These are phyloP conservation scores for Ctenicera cuprea DNA, from an alignment of 2,888 invertebrate genomes.

Conservation along the genomic window DNA sequence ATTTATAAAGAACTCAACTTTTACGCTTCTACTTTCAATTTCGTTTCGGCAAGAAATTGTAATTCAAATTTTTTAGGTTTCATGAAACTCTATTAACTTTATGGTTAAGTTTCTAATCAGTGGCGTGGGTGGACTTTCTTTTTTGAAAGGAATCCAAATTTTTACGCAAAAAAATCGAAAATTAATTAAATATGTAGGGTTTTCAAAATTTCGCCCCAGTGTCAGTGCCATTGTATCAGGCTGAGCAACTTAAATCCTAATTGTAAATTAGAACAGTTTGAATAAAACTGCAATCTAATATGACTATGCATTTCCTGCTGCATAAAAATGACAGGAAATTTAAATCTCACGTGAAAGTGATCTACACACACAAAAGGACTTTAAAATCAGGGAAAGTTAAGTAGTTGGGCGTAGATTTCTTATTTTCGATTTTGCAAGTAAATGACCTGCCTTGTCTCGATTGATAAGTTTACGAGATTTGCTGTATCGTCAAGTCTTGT, in stretches of 20 bases:
- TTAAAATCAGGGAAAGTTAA: constrained; percentile 24
- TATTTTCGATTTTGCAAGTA: constrained; percentile 7
- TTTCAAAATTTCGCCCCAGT: no score
- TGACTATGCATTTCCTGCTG: constrained; percentile 10
- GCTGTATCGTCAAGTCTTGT: constrained; percentile 4
- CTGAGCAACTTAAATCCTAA: no score
- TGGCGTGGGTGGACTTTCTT: no score
- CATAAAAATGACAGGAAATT: constrained; percentile 11
- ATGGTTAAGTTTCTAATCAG: no score
- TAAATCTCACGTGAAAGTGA: constrained; percentile 23
- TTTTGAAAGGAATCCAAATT: no score
- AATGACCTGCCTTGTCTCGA: neutral
- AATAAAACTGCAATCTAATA: no score
- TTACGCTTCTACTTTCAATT: neutral
- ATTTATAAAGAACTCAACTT: neutral
- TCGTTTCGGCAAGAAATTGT: neutral
- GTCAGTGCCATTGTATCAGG: no score
- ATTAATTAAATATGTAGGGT: no score
- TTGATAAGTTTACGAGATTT: constrained; percentile 6
- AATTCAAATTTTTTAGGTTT: no score
- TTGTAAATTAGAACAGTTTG: no score
- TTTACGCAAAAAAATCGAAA: no score
- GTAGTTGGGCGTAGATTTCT: constrained; percentile 3
- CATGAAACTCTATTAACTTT: no score
- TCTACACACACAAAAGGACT: constrained; percentile 12